Percentiles rank a stretch among this genome's conserved stretches.
Evolutionary conservation across 2,888 invertebrate species (phyloP).

Genomic region (Cartodere bifasciata): DNA sequence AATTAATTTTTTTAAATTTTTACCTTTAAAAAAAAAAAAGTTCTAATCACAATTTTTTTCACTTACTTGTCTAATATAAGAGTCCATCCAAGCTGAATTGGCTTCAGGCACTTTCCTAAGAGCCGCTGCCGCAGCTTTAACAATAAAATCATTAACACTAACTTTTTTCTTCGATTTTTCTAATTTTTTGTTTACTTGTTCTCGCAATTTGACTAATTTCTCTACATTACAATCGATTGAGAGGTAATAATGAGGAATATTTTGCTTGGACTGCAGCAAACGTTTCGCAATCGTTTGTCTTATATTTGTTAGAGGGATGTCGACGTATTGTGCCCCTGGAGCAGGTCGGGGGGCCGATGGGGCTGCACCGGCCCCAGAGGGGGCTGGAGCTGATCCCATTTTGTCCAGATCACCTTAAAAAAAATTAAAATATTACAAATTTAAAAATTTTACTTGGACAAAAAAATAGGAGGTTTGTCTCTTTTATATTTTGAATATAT

Average conservation of each 20-base stretch:
- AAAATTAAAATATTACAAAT: too few species aligned
- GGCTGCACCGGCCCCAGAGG: slow-evolving; percentile 12
- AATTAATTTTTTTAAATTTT: too few species aligned
- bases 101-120: slow-evolving; percentile 83
- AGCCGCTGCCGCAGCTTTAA: slow-evolving; percentile 85
- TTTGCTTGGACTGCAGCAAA: slow-evolving; percentile 76
- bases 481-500: too few species aligned
- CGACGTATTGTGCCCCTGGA: slow-evolving; percentile 38
- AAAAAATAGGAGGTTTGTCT: too few species aligned
- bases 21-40: too few species aligned
- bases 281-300: slow-evolving; percentile 82
- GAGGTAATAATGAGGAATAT: slow-evolving; percentile 95
- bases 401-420: not conserved
- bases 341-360: slow-evolving; percentile 21
- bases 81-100: slow-evolving; percentile 93
- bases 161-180: slow-evolving; percentile 74
- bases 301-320: slow-evolving; percentile 75
- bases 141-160: slow-evolving; percentile 91
- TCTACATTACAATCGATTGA: slow-evolving; percentile 79
- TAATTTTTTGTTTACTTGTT: slow-evolving; percentile 64
- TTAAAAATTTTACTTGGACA: too few species aligned
- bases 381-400: slow-evolving; percentile 11
- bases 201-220: slow-evolving; percentile 59
- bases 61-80: slow-evolving; percentile 74
- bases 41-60: too few species aligned